These are phyloP conservation scores for Xerus rutilus DNA, from an alignment of 2,797 vertebrate genomes.

Conservation along the genomic window DNA sequence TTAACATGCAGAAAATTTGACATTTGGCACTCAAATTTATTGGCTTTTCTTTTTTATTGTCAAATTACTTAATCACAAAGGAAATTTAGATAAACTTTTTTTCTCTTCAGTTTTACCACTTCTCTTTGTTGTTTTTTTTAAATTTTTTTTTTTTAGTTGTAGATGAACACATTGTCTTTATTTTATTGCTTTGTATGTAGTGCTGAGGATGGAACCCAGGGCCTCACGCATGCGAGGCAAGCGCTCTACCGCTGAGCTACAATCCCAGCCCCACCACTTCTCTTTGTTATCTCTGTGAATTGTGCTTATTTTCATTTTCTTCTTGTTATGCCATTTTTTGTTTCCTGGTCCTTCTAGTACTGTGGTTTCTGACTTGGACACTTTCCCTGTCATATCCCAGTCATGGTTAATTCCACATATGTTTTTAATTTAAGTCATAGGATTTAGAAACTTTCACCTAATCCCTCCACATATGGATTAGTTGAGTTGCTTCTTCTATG, in stretches of 20 bases:
- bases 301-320: background rate
- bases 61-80: background rate
- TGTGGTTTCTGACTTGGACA: background rate
- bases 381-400: background rate
- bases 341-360: background rate
- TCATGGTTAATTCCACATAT: background rate
- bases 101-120: background rate
- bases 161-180: too few species aligned
- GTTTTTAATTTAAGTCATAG: background rate
- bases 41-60: background rate
- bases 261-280: too few species aligned
- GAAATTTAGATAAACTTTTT: background rate
- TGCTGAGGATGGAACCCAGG: too few species aligned
- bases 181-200: too few species aligned
- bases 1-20: background rate
- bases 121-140: too few species aligned
- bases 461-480: background rate
- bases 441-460: background rate
- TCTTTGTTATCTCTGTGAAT: background rate
- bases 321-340: background rate
- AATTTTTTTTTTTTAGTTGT: too few species aligned
- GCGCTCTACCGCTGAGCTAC: too few species aligned
- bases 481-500: background rate
- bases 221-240: too few species aligned
- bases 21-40: background rate